A percentile compares a stretch with the other conserved stretches of the same genome.
These are phyloP conservation scores for Hydriomena furcata DNA, from an alignment of 2,888 invertebrate species.

Conservation along the genomic window DNA sequence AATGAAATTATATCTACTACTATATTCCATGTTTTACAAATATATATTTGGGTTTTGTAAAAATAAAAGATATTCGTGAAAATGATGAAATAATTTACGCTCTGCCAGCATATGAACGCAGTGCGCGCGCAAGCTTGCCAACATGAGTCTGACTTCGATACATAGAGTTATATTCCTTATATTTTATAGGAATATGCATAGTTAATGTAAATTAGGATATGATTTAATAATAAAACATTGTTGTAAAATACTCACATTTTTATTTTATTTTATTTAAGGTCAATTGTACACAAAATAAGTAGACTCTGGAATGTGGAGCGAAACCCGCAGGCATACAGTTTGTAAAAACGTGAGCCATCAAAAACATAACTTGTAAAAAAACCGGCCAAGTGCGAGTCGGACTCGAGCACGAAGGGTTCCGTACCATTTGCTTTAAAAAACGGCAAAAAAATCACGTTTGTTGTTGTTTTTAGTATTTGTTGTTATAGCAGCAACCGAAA, in stretches of 20 bases:
- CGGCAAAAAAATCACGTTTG: too few species aligned
- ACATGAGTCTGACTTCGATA: conserved; percentile 66
- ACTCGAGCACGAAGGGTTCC: too few species aligned
- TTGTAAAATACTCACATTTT: conserved; percentile 56
- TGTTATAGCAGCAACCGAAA: too few species aligned
- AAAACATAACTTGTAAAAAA: too few species aligned
- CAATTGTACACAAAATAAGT: conserved; percentile 46
- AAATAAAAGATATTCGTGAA: too few species aligned
- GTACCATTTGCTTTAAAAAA: too few species aligned
- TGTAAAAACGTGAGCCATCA: too few species aligned
- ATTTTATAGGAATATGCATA: conserved; percentile 33
- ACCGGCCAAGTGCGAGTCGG: too few species aligned
- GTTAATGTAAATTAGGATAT: conserved; percentile 42
- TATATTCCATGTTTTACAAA: too few species aligned
- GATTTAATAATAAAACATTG: conserved; percentile 60
- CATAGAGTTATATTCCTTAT: conserved; percentile 36
- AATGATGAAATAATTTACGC: not conserved
- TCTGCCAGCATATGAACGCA: not conserved
- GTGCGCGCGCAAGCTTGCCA: conserved; percentile 56
- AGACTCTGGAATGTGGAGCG: conserved; percentile 49
- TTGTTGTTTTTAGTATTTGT: too few species aligned
- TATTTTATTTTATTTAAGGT: conserved; percentile 43
- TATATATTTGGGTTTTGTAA: too few species aligned
- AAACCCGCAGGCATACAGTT: not conserved
- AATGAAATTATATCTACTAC: too few species aligned